Base-by-base conservation (phyloP, 2,888 invertebrate genomes). In the Agelastica alni region DNA sequence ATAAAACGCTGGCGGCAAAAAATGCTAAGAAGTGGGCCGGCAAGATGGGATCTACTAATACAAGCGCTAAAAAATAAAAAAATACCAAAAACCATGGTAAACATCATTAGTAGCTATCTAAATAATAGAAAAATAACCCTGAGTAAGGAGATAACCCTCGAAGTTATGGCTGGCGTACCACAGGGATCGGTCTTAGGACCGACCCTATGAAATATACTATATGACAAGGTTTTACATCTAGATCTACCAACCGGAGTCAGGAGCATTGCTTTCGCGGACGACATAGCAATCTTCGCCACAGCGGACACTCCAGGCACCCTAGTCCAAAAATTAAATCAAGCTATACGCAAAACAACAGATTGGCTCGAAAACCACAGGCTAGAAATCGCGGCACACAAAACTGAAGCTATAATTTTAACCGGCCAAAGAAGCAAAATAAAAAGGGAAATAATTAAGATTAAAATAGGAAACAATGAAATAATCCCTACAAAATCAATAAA, bases 11-110 rank as follows among this genome's bases (percentile, higher is more conserved):
- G n/a, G n/a, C n/a, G n/a, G n/a, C n/a, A n/a, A n/a, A n/a, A n/a
- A n/a, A n/a, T n/a, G n/a, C n/a, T n/a, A n/a, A n/a, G n/a, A n/a
- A n/a, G n/a, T n/a, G 48, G 43, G 12, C 31, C 20, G 1, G 41
- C 32, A 1, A 22, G 39, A 0, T 46, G 46, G 41, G 17, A 2
- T 1, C 2, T 7, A 1, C 45, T 53, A 3, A 13, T 53, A 1
- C 1, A 32, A 3, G 18, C 7, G 9, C n/a, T 53, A 6, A 9
- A 14, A 13, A 14, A 10, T 1, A 46, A 2, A 12, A 9, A 12
- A 1, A 46, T 53, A 0, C n/a, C 45, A 1, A n/a, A 2, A 2
- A 46, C 45, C 32, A 31, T 53, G 3, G 13, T 14, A 13, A 39
- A 36, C 1, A 1, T 53, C 0, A 13, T 53, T 1, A 30, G 9